phyloP scores from a whole-genome alignment of 35 echinoderm and acorn worm genomes.

The Eucidaris tribuloides region DNA sequence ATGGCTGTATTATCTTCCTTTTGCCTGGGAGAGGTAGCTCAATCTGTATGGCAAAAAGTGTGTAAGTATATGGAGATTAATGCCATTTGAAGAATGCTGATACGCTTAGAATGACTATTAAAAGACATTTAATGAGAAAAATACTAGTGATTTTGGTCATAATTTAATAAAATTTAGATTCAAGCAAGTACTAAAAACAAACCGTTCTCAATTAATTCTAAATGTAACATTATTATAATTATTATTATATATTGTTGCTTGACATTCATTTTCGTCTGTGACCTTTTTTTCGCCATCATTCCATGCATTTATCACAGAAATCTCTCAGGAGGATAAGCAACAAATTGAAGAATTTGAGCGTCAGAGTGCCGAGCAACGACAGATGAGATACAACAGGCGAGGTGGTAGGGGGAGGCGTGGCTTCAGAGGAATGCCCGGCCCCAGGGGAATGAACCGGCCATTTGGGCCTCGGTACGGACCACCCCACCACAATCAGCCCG shows the following conservation, averaged over 20 bases:
- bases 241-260: not conserved
- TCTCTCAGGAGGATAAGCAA: not conserved
- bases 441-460: not conserved
- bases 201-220: not conserved
- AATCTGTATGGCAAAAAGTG: too few relatives aligned
- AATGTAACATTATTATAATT: not conserved
- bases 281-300: not conserved
- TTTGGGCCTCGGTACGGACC: not conserved
- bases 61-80: too few relatives aligned
- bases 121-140: too few relatives aligned
- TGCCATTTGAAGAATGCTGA: too few relatives aligned
- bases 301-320: not conserved
- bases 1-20: too few relatives aligned
- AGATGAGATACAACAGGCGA: not conserved
- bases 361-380: not conserved
- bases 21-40: too few relatives aligned
- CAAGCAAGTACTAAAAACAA: not conserved
- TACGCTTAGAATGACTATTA: too few relatives aligned
- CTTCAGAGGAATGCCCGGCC: not conserved
- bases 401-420: conserved; percentile 1
- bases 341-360: conserved; percentile 19
- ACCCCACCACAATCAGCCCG: not conserved
- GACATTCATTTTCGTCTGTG: not conserved
- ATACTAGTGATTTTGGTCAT: not conserved
- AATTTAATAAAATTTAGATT: not conserved